phyloP scores from a whole-genome alignment of 1,140 invertebrate species.

The Drosophila yakuba region DNA sequence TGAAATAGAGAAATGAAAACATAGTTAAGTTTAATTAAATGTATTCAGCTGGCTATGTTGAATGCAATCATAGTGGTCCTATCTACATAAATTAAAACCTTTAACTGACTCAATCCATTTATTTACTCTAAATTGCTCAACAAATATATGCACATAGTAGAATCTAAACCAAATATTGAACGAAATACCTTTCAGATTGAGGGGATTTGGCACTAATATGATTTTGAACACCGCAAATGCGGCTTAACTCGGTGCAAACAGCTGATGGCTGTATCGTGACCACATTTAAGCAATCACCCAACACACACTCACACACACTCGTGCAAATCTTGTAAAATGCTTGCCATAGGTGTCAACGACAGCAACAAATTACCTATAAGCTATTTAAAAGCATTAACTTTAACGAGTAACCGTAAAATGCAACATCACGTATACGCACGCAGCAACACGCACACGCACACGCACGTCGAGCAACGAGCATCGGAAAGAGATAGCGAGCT shows the following conservation, averaged over 20 bases:
- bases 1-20: not conserved
- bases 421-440: constrained; percentile 61
- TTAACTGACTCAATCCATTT: no score
- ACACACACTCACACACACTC: constrained; percentile 24
- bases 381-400: constrained; percentile 65
- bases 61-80: not conserved
- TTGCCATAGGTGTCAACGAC: constrained; percentile 57
- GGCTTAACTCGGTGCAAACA: constrained; percentile 42
- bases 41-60: not conserved
- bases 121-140: not conserved
- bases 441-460: constrained; percentile 1
- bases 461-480: not conserved
- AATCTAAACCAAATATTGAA: not conserved
- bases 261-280: constrained; percentile 65
- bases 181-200: not conserved
- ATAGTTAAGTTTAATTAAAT: not conserved
- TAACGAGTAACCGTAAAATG: constrained; percentile 70
- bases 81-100: no score
- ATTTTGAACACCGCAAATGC: constrained; percentile 10
- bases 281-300: constrained; percentile 27
- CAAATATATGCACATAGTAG: not conserved
- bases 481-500: not conserved
- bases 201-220: constrained; percentile 2
- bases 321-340: constrained; percentile 64
- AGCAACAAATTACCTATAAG: constrained; percentile 64